Conservation (phyloP, 2,113 vertebrate species). For the Alouatta palliata region DNA sequence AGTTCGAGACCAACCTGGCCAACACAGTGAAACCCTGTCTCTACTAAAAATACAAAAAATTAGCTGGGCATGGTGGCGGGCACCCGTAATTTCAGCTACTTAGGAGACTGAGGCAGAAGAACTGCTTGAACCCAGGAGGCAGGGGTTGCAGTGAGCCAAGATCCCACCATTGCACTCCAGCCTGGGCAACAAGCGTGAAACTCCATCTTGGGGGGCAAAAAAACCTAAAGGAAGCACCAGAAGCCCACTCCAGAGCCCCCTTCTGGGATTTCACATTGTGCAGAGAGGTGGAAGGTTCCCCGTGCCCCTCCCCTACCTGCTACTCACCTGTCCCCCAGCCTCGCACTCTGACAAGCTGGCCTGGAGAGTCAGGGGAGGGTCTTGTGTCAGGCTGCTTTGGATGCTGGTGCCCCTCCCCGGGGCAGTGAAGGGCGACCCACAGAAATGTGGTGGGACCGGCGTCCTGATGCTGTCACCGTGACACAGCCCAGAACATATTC, state of each 20-base stretch:
- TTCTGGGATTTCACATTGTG: background rate
- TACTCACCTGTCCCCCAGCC: background rate
- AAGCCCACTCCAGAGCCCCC: background rate
- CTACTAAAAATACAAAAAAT: too few relatives aligned
- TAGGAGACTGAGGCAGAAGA: too few relatives aligned
- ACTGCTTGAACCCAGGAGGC: too few relatives aligned
- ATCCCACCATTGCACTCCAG: too few relatives aligned
- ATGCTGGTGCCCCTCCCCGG: background rate
- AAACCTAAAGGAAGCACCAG: background rate
- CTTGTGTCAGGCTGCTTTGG: background rate
- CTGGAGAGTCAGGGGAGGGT: background rate
- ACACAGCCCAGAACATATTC: background rate
- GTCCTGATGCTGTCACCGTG: background rate
- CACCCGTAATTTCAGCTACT: too few relatives aligned
- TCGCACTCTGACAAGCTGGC: background rate
- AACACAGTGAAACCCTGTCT: too few relatives aligned
- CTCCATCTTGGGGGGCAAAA: too few relatives aligned
- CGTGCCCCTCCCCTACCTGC: background rate
- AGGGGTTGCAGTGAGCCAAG: too few relatives aligned
- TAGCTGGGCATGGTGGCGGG: too few relatives aligned
- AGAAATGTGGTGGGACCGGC: background rate
- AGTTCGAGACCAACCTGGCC: too few relatives aligned
- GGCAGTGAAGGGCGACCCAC: background rate
- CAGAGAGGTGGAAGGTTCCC: background rate
- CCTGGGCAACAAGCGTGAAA: too few relatives aligned